These are phyloP conservation scores for Subanguina moxae DNA, from an alignment of 1,140 invertebrate genomes.

Conservation along the genomic window DNA sequence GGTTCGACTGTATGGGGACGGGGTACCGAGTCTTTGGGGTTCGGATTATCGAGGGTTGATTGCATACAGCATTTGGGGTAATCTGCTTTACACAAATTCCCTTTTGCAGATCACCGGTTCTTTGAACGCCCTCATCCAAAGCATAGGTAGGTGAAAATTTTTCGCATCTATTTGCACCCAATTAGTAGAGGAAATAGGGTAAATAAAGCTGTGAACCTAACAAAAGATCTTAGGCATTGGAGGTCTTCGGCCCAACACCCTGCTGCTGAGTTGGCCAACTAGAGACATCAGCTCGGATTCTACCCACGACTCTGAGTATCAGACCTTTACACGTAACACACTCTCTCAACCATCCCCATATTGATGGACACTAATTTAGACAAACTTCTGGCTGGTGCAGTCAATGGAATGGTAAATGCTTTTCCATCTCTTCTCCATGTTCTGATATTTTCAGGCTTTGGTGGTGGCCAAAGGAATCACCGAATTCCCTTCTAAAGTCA, in stretches of 20 bases:
- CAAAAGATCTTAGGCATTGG: too few relatives aligned
- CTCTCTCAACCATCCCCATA: not conserved
- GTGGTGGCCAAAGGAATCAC: conserved; percentile 55
- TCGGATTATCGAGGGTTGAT: too few relatives aligned
- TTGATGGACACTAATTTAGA: conserved; percentile 16
- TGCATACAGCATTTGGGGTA: too few relatives aligned
- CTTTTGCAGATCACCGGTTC: conserved; percentile 72
- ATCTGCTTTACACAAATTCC: not conserved
- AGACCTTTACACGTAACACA: conserved; percentile 49
- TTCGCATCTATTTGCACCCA: too few relatives aligned
- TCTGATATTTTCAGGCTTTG: too few relatives aligned
- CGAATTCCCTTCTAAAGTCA: conserved; percentile 48
- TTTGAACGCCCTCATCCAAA: conserved; percentile 69
- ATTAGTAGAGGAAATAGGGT: conserved; percentile 63
- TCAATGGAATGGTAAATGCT: conserved; percentile 58
- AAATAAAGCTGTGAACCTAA: too few relatives aligned
- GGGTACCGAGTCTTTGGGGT: too few relatives aligned
- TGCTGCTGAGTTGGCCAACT: conserved; percentile 94
- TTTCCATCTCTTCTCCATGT: too few relatives aligned
- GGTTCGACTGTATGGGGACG: too few relatives aligned
- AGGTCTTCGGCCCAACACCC: conserved; percentile 95
- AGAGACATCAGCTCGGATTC: conserved; percentile 66
- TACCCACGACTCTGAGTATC: conserved; percentile 46
- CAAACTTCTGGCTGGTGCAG: conserved; percentile 44
- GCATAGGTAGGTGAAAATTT: too few relatives aligned